Evolutionary conservation across 2,113 vertebrate genomes (phyloP).

Genomic region (Cyprinodon tularosa): DNA sequence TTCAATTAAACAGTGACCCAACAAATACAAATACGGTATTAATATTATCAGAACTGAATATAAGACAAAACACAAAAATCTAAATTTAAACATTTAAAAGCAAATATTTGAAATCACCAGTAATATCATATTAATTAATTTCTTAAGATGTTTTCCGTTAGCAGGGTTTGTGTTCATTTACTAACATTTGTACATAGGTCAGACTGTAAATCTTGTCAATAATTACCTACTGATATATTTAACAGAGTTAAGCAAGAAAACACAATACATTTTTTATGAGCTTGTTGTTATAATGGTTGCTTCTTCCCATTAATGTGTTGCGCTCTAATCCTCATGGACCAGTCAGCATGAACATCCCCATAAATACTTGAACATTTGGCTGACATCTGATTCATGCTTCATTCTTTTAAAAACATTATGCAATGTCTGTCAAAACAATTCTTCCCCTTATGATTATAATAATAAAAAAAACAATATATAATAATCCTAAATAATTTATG

Average conservation of each 20-base stretch:
- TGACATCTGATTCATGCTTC: constrained; percentile 38
- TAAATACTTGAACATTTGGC: constrained; percentile 80
- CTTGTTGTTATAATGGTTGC: constrained; percentile 80
- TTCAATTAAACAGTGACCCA: no score
- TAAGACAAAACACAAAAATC: no score
- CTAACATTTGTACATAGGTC: constrained; percentile 39
- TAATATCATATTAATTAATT: neutral
- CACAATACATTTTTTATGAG: constrained; percentile 79
- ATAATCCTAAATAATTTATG: neutral
- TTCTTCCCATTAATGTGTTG: constrained; percentile 81
- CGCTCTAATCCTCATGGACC: constrained; percentile 78
- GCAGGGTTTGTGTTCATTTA: constrained; percentile 1
- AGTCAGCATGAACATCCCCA: constrained; percentile 83
- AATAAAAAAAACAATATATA: constrained; percentile 17
- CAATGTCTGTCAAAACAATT: constrained; percentile 39
- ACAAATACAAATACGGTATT: no score
- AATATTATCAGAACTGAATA: no score
- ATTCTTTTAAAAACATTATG: constrained; percentile 32
- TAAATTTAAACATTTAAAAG: no score
- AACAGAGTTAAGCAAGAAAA: constrained; percentile 77
- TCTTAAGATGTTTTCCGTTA: neutral
- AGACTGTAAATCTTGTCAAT: constrained; percentile 58
- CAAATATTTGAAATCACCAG: no score
- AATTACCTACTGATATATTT: constrained; percentile 75
- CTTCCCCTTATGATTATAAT: neutral